These are phyloP conservation scores for Pterocles orientalis DNA, from an alignment of 2,113 vertebrate genomes.

Conservation along the genomic window DNA sequence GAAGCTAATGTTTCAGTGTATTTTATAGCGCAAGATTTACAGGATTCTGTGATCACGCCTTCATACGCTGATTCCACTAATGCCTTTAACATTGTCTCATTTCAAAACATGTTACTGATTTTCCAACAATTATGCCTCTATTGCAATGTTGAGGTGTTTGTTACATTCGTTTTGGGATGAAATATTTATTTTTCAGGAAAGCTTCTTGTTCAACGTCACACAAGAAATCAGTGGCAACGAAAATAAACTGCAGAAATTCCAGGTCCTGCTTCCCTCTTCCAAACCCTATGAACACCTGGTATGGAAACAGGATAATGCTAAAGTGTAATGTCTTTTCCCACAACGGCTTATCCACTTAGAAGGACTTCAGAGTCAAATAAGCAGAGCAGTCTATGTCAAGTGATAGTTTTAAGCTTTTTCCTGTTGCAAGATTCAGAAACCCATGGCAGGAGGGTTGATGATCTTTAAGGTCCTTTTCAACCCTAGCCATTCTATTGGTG, in stretches of 20 bases:
- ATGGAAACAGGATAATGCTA: neutral
- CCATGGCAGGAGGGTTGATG: no score
- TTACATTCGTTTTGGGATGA: neutral
- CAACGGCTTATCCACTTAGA: neutral
- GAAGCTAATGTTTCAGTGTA: neutral
- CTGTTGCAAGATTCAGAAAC: neutral
- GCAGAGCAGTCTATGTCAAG: neutral
- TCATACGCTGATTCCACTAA: neutral
- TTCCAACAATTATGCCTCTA: neutral
- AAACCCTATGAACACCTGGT: neutral
- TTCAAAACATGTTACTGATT: neutral
- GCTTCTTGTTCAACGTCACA: neutral
- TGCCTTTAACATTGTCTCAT: neutral
- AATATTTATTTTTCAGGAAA: neutral
- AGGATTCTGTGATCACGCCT: neutral
- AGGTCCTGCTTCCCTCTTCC: neutral
- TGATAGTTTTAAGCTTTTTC: neutral
- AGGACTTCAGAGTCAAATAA: neutral
- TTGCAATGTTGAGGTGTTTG: neutral
- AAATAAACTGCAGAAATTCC: neutral
- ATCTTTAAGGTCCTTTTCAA: no score
- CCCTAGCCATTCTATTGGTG: no score
- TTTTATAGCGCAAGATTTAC: neutral
- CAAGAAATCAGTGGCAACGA: neutral
- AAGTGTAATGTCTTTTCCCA: neutral